phyloP scores from a whole-genome alignment of 2,888 invertebrate genomes.

The Lydus trimaculatus region DNA sequence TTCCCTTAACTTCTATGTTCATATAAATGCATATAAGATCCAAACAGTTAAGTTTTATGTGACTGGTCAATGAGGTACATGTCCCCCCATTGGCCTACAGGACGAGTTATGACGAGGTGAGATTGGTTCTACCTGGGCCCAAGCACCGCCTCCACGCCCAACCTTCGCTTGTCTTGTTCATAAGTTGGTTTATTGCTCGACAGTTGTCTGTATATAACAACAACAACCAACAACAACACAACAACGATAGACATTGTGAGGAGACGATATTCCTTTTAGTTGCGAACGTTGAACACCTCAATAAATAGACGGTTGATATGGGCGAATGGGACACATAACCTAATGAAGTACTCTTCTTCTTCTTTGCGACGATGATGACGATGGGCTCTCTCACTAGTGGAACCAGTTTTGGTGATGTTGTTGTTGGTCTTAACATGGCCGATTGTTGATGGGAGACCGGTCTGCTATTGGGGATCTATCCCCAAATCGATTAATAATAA shows the following conservation, averaged over 20 bases:
- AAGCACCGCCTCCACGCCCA: conserved; percentile 57
- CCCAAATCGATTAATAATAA: neutral
- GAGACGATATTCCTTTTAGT: conserved; percentile 41
- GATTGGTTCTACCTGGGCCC: conserved; percentile 59
- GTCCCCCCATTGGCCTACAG: conserved; percentile 57
- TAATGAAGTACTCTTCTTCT: conserved; percentile 38
- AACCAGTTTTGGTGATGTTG: conserved; percentile 53
- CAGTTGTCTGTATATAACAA: conserved; percentile 38
- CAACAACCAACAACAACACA: conserved; percentile 26
- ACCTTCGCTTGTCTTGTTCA: conserved; percentile 57
- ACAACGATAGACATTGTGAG: neutral
- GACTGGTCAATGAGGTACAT: conserved; percentile 60
- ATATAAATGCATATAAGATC: conserved; percentile 52
- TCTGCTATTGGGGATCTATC: neutral
- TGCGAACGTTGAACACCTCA: conserved; percentile 43
- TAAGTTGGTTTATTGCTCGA: conserved; percentile 58
- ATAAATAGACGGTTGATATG: conserved; percentile 49
- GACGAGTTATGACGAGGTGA: conserved; percentile 62
- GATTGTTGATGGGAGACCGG: conserved; percentile 51
- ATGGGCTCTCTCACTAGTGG: conserved; percentile 28
- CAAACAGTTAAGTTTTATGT: conserved; percentile 54
- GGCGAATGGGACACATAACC: conserved; percentile 25
- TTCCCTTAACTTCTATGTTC: conserved; percentile 10
- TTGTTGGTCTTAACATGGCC: conserved; percentile 47
- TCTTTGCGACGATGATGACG: too few relatives aligned